Evolutionary conservation across 2,113 vertebrate species (phyloP), one percentile per base, ranked within the genome.

Genomic region (Mirounga angustirostris): DNA sequence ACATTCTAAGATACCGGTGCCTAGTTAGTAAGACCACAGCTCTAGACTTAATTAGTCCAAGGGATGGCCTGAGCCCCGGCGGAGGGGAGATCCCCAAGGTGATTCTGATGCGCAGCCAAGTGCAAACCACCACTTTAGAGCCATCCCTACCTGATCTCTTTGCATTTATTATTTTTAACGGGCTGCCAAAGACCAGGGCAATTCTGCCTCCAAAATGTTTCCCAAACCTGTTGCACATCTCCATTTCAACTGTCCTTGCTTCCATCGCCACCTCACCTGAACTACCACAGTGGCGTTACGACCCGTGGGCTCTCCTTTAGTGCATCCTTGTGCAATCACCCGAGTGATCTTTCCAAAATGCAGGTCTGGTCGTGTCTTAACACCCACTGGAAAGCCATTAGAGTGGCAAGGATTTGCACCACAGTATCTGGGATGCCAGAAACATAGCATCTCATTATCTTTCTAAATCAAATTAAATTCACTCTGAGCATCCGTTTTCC

Each of bases 391-490:
- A 80, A 84, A 89, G 74, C 84, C 43, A 69, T 46, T 43, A 40
- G 0, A 40, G 50, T 30, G 76, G 56, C 87, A 93, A 91, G 28
- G 7, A 7, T 93, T 93, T 79, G 89, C 63, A 76, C 52, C 8
- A 11, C 33, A 88, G 71, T 63, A 79, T 76, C 89, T 80, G 46
- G 40, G n/a, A 79, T 58, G 91, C 82, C 78, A 96, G 92, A 89
- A 79, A 65, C 10, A 82, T 58, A 30, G 21, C 61, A 9, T 79
- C 74, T 82, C 69, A 74, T 94, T 82, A 78, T 81, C 82, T 86
- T 80, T 96, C 50, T 86, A 86, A 73, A 71, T 81, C 89, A 97
- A 96, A 88, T 89, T 89, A 89, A 91, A 80, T 52, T 86, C 86
- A 89, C 65, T 91, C 95, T 79, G 52, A 91, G 59, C 59, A 67